Evolutionary conservation across 2,113 vertebrate genomes (phyloP).

Genomic region (Rousettus leschenaultii): DNA sequence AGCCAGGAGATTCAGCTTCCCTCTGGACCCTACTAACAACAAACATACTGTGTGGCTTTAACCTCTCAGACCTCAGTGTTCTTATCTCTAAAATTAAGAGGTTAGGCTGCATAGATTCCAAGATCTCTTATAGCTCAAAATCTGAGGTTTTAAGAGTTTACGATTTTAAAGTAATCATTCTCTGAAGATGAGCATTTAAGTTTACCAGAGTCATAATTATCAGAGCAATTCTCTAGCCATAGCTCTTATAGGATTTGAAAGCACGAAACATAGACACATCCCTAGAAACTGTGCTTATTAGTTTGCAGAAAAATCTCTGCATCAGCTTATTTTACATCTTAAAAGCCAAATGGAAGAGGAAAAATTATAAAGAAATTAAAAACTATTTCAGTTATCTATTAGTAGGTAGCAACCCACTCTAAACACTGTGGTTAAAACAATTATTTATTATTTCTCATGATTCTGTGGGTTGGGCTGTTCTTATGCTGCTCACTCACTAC

Average conservation of each 20-base stretch:
- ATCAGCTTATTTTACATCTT: not conserved
- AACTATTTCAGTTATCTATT: not conserved
- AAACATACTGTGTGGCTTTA: not conserved
- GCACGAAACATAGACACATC: not conserved
- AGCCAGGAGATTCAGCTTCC: not conserved
- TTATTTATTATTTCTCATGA: not conserved
- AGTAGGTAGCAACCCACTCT: not conserved
- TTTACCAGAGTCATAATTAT: not conserved
- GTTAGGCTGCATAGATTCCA: not conserved
- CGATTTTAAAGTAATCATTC: slow-evolving; percentile 20
- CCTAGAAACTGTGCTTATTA: not conserved
- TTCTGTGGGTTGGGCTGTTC: not conserved
- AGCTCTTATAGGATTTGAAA: not conserved
- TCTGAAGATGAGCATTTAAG: not conserved
- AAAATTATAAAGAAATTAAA: not conserved
- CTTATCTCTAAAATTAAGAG: not conserved
- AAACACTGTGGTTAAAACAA: not conserved
- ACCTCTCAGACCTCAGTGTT: not conserved
- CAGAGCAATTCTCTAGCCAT: not conserved
- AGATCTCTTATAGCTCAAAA: not conserved
- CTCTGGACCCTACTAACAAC: not conserved
- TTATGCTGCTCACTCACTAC: not conserved
- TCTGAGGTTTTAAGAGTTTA: not conserved
- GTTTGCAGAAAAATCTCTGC: not conserved
- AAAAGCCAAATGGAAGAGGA: not conserved